Conservation (phyloP, 1,140 invertebrate genomes). For the Drosophila rufa region DNA sequence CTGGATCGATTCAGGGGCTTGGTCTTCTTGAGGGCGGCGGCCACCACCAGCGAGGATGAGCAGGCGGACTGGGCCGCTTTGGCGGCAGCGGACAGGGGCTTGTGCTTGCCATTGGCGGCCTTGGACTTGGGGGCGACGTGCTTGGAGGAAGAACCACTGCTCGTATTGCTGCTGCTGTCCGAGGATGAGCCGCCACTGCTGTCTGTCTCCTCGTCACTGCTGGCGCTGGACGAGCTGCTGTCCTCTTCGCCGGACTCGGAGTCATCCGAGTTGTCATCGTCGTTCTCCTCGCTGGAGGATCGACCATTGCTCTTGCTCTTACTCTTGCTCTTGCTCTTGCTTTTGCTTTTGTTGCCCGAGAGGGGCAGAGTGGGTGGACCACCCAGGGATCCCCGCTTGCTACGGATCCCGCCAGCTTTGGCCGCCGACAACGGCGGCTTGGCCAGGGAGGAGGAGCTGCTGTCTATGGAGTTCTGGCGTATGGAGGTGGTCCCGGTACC, state of each 20-base stretch:
- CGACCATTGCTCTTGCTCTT: constrained; percentile 18
- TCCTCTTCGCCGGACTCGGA: constrained; percentile 16
- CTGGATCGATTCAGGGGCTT: constrained; percentile 47
- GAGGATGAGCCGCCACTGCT: constrained; percentile 21
- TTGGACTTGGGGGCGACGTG: constrained; percentile 20
- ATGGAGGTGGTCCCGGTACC: constrained; percentile 18
- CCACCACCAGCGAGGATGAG: constrained; percentile 51
- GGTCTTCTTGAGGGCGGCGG: constrained; percentile 63
- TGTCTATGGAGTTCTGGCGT: constrained; percentile 55
- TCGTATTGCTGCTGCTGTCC: background rate
- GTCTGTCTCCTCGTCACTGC: constrained; percentile 48
- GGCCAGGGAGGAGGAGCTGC: constrained; percentile 7
- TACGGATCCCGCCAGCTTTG: constrained; percentile 22
- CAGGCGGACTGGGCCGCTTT: constrained; percentile 46
- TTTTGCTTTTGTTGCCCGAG: background rate
- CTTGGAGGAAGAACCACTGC: constrained; percentile 16
- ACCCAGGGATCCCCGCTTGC: constrained; percentile 5
- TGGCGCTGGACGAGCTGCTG: constrained; percentile 26
- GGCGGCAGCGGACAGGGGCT: constrained; percentile 32
- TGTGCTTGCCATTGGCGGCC: constrained; percentile 55
- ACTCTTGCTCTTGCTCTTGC: constrained; percentile 4
- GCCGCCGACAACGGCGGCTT: constrained; percentile 49
- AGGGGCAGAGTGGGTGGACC: constrained; percentile 15
- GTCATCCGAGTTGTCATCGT: constrained; percentile 2
- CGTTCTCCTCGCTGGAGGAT: constrained; percentile 36